Conservation (phyloP, 2,113 vertebrate species). For the Meriones unguiculatus region DNA sequence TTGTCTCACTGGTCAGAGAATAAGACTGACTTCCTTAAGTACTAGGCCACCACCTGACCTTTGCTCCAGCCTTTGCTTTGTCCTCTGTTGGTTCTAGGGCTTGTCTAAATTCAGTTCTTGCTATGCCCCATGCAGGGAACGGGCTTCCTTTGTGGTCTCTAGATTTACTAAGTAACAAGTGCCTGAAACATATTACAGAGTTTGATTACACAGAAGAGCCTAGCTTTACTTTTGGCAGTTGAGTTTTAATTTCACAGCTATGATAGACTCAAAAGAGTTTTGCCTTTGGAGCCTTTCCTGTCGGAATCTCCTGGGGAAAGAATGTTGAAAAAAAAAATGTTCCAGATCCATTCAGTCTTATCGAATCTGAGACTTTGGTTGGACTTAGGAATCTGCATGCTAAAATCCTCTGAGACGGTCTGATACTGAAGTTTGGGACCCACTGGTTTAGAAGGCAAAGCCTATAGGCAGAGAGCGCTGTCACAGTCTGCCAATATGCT, state of each 20-base stretch:
- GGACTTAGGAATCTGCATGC: not conserved
- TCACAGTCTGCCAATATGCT: not conserved
- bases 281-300: not conserved
- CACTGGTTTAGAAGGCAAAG: not conserved
- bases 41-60: not conserved
- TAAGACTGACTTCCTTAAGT: not conserved
- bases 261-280: not conserved
- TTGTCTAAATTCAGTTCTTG: conserved; percentile 3
- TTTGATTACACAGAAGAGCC: not conserved
- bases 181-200: not conserved
- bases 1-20: conserved; percentile 33
- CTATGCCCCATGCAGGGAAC: not conserved
- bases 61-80: not conserved
- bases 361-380: not conserved
- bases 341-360: not conserved
- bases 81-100: not conserved
- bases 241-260: conserved; percentile 7
- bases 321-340: not conserved
- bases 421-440: not conserved
- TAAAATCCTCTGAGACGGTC: not conserved
- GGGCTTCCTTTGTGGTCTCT: not conserved
- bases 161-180: not conserved
- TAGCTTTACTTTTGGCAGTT: conserved; percentile 36
- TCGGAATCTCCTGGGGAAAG: not conserved
- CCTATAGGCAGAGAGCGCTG: too few species aligned